phyloP scores from a whole-genome alignment of 2,888 invertebrate genomes.

The Rhorus exstirpatorius region DNA sequence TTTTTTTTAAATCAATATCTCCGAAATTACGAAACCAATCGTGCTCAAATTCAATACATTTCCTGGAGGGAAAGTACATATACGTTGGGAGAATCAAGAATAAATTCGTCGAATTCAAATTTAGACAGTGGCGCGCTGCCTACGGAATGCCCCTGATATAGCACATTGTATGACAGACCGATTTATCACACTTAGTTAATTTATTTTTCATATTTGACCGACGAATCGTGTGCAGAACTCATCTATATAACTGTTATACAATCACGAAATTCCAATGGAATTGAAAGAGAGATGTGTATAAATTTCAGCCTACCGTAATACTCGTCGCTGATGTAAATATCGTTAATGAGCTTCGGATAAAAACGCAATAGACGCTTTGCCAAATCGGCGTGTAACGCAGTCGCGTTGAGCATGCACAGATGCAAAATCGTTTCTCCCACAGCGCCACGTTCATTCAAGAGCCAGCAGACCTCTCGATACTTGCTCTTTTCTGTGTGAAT shows the following conservation, averaged over 20 bases:
- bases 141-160: no score
- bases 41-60: no score
- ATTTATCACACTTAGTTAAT: slow-evolving; percentile 47
- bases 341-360: slow-evolving; percentile 98
- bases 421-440: slow-evolving; percentile 98
- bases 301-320: slow-evolving; percentile 93
- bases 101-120: background rate
- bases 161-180: slow-evolving; percentile 19
- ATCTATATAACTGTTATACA: background rate
- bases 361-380: slow-evolving; percentile 96
- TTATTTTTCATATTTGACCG: slow-evolving; percentile 37
- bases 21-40: no score
- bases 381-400: slow-evolving; percentile 96
- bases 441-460: slow-evolving; percentile 95
- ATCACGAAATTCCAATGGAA: background rate
- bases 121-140: no score
- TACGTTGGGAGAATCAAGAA: background rate
- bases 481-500: slow-evolving; percentile 82
- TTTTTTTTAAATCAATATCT: no score
- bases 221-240: slow-evolving; percentile 1
- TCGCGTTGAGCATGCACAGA: slow-evolving; percentile 96
- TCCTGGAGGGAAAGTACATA: background rate
- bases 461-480: slow-evolving; percentile 96
- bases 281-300: background rate
- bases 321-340: slow-evolving; percentile 98